phyloP scores from a whole-genome alignment of 1,140 invertebrate genomes.

The Drosophila neocordata region DNA sequence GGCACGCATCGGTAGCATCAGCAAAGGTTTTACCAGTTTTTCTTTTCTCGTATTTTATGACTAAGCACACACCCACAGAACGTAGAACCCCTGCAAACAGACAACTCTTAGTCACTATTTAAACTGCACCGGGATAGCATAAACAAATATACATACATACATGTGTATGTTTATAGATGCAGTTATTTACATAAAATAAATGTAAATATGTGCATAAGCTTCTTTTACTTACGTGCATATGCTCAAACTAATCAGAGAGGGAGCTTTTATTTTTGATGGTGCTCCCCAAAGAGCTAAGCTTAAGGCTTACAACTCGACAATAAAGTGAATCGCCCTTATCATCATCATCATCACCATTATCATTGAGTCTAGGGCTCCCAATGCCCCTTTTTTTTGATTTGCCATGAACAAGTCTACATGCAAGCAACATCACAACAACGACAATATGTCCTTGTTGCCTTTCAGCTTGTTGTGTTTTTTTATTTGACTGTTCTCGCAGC shows the following conservation, averaged over 20 bases:
- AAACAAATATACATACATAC: conserved; percentile 46
- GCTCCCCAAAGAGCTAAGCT: neutral
- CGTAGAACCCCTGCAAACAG: neutral
- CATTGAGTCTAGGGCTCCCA: neutral
- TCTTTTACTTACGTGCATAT: conserved; percentile 55
- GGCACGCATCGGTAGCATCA: conserved; percentile 48
- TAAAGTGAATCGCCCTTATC: neutral
- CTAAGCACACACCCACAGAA: conserved; percentile 16
- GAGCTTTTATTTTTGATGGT: neutral
- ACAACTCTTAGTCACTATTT: neutral
- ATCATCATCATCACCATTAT: neutral
- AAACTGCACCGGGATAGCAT: conserved; percentile 22
- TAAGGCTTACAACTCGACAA: neutral
- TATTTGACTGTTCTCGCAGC: conserved; percentile 9
- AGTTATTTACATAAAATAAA: conserved; percentile 62
- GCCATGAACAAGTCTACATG: too few species aligned
- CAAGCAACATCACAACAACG: conserved; percentile 11
- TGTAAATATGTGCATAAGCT: conserved; percentile 57
- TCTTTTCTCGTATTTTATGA: conserved; percentile 21
- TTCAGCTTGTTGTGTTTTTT: conserved; percentile 14
- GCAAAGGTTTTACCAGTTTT: neutral
- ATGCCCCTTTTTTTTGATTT: neutral
- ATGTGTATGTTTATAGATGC: conserved; percentile 14
- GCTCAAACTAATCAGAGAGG: conserved; percentile 36
- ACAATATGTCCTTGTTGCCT: conserved; percentile 40